These are phyloP conservation scores for Euborellia annulipes DNA, from an alignment of 1,140 invertebrate genomes.

Conservation along the genomic window DNA sequence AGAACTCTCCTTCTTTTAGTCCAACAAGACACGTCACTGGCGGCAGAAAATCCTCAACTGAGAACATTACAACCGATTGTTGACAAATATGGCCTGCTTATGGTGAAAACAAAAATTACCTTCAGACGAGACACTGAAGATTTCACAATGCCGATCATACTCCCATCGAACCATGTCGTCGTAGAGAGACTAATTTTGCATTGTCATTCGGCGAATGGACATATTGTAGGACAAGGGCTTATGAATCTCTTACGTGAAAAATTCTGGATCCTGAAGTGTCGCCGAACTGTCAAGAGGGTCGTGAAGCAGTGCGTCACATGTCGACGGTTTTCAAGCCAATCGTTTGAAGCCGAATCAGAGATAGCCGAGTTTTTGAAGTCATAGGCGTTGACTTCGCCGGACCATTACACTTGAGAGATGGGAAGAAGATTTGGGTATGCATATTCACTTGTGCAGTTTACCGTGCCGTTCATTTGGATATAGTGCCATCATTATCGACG, in stretches of 20 bases:
- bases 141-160: constrained; percentile 9
- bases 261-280: constrained; percentile 18
- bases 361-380: constrained; percentile 15
- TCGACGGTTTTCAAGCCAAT: constrained; percentile 17
- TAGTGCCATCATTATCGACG: constrained; percentile 18
- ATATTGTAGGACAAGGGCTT: constrained; percentile 10
- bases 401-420: constrained; percentile 15
- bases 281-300: constrained; percentile 15
- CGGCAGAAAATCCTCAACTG: background rate
- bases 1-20: background rate
- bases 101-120: constrained; percentile 6
- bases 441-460: constrained; percentile 24
- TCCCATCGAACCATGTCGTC: constrained; percentile 9
- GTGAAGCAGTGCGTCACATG: constrained; percentile 20
- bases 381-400: constrained; percentile 20
- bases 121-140: background rate
- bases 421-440: constrained; percentile 21
- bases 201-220: constrained; percentile 4
- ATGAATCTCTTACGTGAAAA: constrained; percentile 13
- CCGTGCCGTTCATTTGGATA: constrained; percentile 24
- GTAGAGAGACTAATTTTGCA: constrained; percentile 7
- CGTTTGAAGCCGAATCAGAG: constrained; percentile 10
- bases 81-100: constrained; percentile 2
- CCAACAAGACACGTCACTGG: constrained; percentile 6
- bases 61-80: background rate